Evolutionary conservation across 1,140 invertebrate species (phyloP), one percentile per base, ranked within the genome.

Genomic region (Ctenoplectra terminalis): DNA sequence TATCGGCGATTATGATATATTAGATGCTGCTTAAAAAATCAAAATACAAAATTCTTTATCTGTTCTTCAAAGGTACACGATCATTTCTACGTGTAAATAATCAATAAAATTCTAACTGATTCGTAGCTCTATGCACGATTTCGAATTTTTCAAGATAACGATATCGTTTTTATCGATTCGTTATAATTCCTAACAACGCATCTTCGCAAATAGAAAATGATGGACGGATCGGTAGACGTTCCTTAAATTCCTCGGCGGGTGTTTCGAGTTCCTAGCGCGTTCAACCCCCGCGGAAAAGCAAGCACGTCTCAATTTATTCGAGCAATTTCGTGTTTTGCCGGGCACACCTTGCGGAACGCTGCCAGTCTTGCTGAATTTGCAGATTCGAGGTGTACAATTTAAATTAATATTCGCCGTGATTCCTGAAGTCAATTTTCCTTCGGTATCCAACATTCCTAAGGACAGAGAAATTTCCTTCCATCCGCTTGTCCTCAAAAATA

Each of bases 251-350:
- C 20, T 4, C 20, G 2, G 23, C 8, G 15, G 1, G 17, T 5
- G 48, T 0, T 29, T 15, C 34, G 54, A 34, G 37, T 43, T 34
- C 8, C 37, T 2, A 26, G 20, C 37, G 20, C 29, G 60, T 77
- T 77, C 46, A 43, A 8, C 26, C 13, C n/a, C 60, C 58, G 20
- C 60, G 31, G n/a, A 29, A 60, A 29, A 48, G 48, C 34, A 7
- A 13, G 50, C 40, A 5, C 23, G 56, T 50, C 46, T 15, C 67
- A 71, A 79, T 79, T 79, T 43, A 52, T 63, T 61, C 58, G 7
- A 3, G 77, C 46, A 72, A 72, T 79, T 63, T 72, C 67, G 56
- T 43, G 56, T 79, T 72, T 23, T 46, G 26, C n/a, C 64, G 64
- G 66, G 40, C 29, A 70, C n/a, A 50, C 46, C 56, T 72, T 29